Evolutionary conservation across 2,797 vertebrate species (phyloP), one percentile per base, ranked within the genome.

Genomic region (Chrosomus eos): DNA sequence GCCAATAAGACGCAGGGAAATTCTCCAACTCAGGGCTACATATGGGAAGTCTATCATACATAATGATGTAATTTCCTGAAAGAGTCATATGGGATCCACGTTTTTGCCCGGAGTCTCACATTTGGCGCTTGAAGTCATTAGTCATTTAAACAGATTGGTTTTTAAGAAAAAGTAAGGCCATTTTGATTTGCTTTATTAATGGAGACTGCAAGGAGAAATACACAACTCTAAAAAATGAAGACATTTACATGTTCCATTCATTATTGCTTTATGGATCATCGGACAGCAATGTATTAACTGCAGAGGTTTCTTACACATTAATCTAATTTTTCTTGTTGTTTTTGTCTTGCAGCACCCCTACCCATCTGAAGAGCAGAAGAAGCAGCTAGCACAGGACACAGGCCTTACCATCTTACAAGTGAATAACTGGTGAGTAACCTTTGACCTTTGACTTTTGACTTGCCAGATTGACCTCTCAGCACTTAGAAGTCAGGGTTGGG

Each of bases 351-450:
- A 99, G 97, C 97, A 99, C 93, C 97, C 97, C 3, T 99, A 99
- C 93, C 97, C 97, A 79, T 99, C 97, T 90, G 97, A 99, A 94
- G 97, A 99, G 91, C 97, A 99, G 96, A 99, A 99, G 94, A 98
- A 98, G 94, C 97, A 99, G 94, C 95, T 99, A 90, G 97, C 97
- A 85, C 97, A 98, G 93, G 97, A 99, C 94, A 99, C 97, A 36
- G 97, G 97, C 90, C 97, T 99, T 91, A 99, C 97, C 92, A 99
- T 99, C 91, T 96, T 99, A 90, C 97, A 99, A 96, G 97, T 99
- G 90, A 99, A 99, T 94, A 99, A 99, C 95, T 99, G 97, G 97
- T 99, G 93, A 95, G 96, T 64, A 48, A 82, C 64, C 72, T 82
- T 64, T 67, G 36, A 66, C 38, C 73, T 82, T 33, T 84, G 66